Evolutionary conservation across 1,140 invertebrate genomes (phyloP), one percentile per base, ranked within the genome.

Genomic region (Vanessa tameamea): DNA sequence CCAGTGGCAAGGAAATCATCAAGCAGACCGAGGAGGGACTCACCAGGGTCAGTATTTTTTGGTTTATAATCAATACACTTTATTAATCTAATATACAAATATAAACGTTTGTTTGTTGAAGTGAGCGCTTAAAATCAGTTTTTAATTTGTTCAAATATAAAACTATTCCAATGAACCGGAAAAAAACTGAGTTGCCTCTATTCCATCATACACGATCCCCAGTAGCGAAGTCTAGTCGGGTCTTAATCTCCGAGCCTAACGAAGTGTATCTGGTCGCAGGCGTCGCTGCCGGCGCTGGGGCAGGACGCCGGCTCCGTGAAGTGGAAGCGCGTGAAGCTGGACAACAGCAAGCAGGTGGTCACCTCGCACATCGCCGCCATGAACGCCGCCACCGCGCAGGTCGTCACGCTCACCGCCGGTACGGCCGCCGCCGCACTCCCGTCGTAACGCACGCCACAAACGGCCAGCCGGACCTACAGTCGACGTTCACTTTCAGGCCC

Each of bases 371-470:
- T 99, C 80, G 99, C 98, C 13, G 98, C 98, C 47, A 99, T 99
- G 98, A 99, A 98, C 94, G 99, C 98, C 1, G 99, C 99, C 51
- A 99, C 99, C 0, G 99, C 99, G 14, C 98, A 99, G 91, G 94
- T 99, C 9, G 98, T 99, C n/a, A 99, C 98, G 0, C 93, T 99
- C 50, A 99, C 98, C 1, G 97, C 97, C 0, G 96, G 95, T 94
- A 87, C 51, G 20, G 1, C 51, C 26, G 26, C 26, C 26, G 3
- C 26, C 3, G 26, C 26, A 31, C 26, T 0, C 20, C 20, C 20
- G n/a, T 15, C n/a, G 15, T 51, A 16, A 13, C 12, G 15, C n/a
- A 1, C n/a, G 0, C 13, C n/a, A 51, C n/a, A 14, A 1, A 20
- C 2, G 13, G 15, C 15, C 50, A 16, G 47, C 1, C 47, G 2